A percentile compares a stretch with the other conserved stretches of the same genome.
phyloP scores from a whole-genome alignment of 2,888 invertebrate genomes.

The Drosophila tripunctata region DNA sequence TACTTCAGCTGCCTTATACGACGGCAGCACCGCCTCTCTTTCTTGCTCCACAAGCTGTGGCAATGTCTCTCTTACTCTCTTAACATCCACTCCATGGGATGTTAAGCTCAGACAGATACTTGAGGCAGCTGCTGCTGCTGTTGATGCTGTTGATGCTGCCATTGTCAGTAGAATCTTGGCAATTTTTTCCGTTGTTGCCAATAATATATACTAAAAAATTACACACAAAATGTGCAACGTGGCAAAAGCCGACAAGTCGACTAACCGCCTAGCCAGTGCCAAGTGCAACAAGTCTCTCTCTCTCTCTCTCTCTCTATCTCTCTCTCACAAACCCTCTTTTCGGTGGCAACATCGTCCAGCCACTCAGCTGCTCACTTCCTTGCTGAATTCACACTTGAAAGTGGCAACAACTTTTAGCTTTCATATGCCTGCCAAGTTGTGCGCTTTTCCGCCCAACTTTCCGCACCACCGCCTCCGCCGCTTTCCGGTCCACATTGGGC shows the following conservation, averaged over 20 bases:
- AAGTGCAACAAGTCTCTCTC: constrained; percentile 45
- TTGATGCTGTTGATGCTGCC: constrained; percentile 18
- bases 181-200: constrained; percentile 54
- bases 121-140: constrained; percentile 26
- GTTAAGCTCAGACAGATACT: constrained; percentile 75
- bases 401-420: constrained; percentile 43
- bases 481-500: constrained; percentile 39
- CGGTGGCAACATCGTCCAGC: constrained; percentile 19
- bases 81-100: constrained; percentile 43
- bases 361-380: constrained; percentile 55
- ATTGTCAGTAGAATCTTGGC: constrained; percentile 61
- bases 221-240: constrained; percentile 59
- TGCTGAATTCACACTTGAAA: constrained; percentile 53
- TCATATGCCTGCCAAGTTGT: constrained; percentile 64
- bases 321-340: neutral
- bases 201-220: constrained; percentile 69
- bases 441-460: constrained; percentile 3
- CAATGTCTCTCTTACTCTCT: constrained; percentile 17
- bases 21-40: constrained; percentile 5
- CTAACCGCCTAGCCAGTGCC: constrained; percentile 23
- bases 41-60: neutral
- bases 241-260: constrained; percentile 43
- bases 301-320: neutral
- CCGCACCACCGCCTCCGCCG: neutral
- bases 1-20: constrained; percentile 57